Evolutionary conservation across 2,113 vertebrate species (phyloP).

Genomic region (Nibea coibor): DNA sequence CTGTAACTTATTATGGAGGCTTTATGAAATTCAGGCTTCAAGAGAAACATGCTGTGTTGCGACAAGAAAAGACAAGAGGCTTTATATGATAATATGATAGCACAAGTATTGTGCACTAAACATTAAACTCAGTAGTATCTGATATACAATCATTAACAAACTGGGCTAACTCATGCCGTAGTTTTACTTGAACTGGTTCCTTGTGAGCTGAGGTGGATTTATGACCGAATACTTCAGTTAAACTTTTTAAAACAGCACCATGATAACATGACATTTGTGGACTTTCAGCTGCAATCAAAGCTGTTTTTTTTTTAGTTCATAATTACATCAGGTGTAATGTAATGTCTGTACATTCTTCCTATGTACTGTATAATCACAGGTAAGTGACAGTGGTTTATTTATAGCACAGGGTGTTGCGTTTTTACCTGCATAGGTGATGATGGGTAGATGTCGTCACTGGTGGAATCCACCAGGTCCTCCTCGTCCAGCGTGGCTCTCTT

Average conservation of each 20-base stretch:
- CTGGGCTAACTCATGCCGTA: too few species aligned
- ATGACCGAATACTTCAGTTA: neutral
- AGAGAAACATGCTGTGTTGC: neutral
- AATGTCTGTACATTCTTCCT: neutral
- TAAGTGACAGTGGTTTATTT: neutral
- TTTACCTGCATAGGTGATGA: slow-evolving; percentile 90
- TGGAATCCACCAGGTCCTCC: slow-evolving; percentile 92
- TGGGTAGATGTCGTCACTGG: slow-evolving; percentile 88
- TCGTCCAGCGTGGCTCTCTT: slow-evolving; percentile 94
- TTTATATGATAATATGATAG: neutral
- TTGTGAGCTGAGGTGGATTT: neutral
- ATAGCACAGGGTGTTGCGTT: neutral
- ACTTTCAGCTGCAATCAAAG: neutral
- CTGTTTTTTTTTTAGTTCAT: neutral
- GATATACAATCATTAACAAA: neutral
- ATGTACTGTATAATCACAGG: too few species aligned
- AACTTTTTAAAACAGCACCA: neutral
- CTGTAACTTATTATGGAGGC: neutral
- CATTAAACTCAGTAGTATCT: neutral
- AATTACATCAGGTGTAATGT: neutral
- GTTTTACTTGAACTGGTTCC: neutral
- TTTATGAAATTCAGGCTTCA: neutral
- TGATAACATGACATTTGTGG: neutral
- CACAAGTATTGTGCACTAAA: neutral
- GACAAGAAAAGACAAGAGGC: neutral